Evolutionary conservation across 2,797 vertebrate genomes (phyloP).

Genomic region (Hirundo rustica): DNA sequence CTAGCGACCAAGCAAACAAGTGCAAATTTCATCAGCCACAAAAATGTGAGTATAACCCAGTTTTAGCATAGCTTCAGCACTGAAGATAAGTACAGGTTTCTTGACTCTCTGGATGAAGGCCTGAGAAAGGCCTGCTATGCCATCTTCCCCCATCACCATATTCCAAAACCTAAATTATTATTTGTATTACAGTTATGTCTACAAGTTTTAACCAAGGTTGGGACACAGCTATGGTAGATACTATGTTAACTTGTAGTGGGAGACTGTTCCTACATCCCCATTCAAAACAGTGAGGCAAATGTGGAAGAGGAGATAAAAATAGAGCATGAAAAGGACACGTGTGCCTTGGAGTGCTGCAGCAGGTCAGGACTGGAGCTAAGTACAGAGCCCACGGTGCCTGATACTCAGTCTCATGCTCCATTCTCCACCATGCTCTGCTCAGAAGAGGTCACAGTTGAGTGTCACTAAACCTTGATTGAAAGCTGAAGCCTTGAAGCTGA

Average conservation of each 20-base stretch:
- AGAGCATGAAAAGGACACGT: not conserved
- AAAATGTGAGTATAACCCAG: conserved; percentile 32
- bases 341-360: not conserved
- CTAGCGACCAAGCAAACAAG: conserved; percentile 49
- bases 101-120: not conserved
- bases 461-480: not conserved
- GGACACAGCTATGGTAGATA: not conserved
- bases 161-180: conserved; percentile 39
- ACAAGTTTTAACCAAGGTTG: not conserved
- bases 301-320: not conserved
- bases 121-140: not conserved
- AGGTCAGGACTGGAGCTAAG: not conserved
- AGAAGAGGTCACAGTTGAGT: not conserved
- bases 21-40: conserved; percentile 41
- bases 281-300: not conserved
- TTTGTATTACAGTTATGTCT: conserved; percentile 9
- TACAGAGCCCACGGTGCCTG: not conserved
- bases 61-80: not conserved
- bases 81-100: conserved; percentile 42
- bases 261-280: not conserved
- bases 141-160: not conserved
- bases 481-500: not conserved
- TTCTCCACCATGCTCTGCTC: not conserved
- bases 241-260: not conserved
- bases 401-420: not conserved